Base-by-base conservation (phyloP, 2,113 vertebrate species). In the Acrocephalus kingi region DNA sequence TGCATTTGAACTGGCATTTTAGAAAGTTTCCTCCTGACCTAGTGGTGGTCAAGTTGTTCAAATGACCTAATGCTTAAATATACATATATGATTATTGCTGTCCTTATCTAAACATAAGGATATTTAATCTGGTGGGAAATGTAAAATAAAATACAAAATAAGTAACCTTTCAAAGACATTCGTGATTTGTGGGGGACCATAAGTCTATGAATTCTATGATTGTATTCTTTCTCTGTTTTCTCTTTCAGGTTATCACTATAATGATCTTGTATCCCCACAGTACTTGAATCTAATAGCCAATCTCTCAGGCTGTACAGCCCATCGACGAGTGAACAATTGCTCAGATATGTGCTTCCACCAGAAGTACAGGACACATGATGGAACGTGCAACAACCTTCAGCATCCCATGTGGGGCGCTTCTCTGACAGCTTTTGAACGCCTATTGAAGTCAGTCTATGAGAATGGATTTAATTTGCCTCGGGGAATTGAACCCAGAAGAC, bases 341-440 rank as follows among this genome's bases (percentile, higher is more conserved):
- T 99, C 99, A 0, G 99, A 99, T 93, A 99, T 99, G 97, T 99
- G 99, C 93, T 99, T 99, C 95, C 99, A 99, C 97, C 99, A 98
- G 97, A 99, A 99, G 96, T 99, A 99, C 97, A 98, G 99, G 56
- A 99, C 98, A 21, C 99, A 99, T 0, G 99, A 99, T 8, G 99
- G 99, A 62, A 99, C 99, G 1, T 99, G 99, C 98, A 99, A 99
- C 97, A 99, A 99, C 95, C 98, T 99, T 83, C 99, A 99, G 96
- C 99, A 99, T 96, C 99, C 99, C 2, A 99, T 99, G 99, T 99
- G 99, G 99, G 99, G 99, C 0, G 99, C 99, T 91, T 99, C 99
- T 1, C 98, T 99, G 82, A 99, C 99, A 0, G 99, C 99, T 79
- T 99, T 99, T n/a, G 99, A 99, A 71, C 98, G 99, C 16, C 97